Evolutionary conservation across 2,113 vertebrate genomes (phyloP).

Genomic region (Forbesichthys agassizii): DNA sequence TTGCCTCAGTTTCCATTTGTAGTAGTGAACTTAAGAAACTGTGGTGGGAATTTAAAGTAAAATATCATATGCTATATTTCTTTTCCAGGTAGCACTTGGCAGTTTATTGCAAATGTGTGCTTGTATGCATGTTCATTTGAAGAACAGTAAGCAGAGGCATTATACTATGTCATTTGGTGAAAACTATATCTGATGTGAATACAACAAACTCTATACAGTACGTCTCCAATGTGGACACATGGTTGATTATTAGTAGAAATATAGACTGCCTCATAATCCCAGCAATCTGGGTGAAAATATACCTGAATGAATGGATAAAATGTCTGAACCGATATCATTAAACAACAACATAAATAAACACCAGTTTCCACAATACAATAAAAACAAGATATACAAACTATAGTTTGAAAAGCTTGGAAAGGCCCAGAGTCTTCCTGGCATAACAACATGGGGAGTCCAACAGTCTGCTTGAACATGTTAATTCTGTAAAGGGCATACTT

Average conservation of each 20-base stretch:
- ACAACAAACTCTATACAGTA: too few species aligned
- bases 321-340: constrained; percentile 15
- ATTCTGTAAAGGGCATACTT: neutral
- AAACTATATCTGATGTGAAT: too few species aligned
- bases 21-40: too few species aligned
- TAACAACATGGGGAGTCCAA: constrained; percentile 21
- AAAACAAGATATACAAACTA: constrained; percentile 51
- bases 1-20: neutral
- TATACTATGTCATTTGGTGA: too few species aligned
- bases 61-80: too few species aligned
- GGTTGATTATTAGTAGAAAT: too few species aligned
- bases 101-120: too few species aligned
- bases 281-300: constrained; percentile 32
- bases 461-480: constrained; percentile 1
- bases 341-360: constrained; percentile 57
- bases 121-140: too few species aligned
- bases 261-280: constrained; percentile 1
- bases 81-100: too few species aligned
- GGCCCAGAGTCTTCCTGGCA: constrained; percentile 24
- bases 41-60: too few species aligned
- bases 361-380: constrained; percentile 37
- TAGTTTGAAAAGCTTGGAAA: constrained; percentile 18
- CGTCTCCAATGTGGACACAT: too few species aligned
- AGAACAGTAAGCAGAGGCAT: too few species aligned
- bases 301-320: constrained; percentile 31